phyloP scores from a whole-genome alignment of 2,888 invertebrate genomes.

The Polydrusus cervinus region DNA sequence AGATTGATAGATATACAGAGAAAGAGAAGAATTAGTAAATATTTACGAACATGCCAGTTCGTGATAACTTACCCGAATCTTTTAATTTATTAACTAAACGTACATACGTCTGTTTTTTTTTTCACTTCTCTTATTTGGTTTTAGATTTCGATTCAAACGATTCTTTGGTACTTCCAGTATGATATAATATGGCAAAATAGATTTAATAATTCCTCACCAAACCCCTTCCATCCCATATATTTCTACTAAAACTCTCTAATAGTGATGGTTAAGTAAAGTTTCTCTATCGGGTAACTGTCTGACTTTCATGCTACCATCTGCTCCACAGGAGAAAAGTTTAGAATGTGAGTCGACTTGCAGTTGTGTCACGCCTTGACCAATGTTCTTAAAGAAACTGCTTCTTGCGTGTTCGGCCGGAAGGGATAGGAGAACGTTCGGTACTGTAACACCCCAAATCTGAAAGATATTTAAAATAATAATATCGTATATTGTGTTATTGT shows the following conservation, averaged over 20 bases:
- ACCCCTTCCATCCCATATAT: neutral
- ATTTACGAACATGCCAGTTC: no score
- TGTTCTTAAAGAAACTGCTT: slow-evolving; percentile 97
- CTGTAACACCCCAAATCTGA: slow-evolving; percentile 94
- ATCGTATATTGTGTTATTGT: neutral
- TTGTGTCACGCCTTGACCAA: slow-evolving; percentile 97
- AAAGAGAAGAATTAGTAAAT: neutral
- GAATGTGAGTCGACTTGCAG: slow-evolving; percentile 91
- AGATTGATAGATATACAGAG: neutral
- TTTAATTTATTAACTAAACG: neutral
- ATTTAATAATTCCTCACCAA: neutral
- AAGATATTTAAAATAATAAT: slow-evolving; percentile 62
- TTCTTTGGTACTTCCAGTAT: neutral
- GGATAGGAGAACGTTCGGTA: slow-evolving; percentile 89
- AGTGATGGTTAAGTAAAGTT: slow-evolving; percentile 64
- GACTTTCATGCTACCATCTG: slow-evolving; percentile 99
- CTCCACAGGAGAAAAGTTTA: slow-evolving; percentile 97
- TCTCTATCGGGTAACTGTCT: slow-evolving; percentile 91
- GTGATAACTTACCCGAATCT: neutral
- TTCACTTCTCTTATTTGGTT: neutral
- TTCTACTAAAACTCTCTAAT: slow-evolving; percentile 26
- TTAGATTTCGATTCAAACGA: neutral
- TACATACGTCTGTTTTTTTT: neutral
- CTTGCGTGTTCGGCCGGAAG: slow-evolving; percentile 96
- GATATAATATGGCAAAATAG: neutral